Percentiles rank a stretch among this genome's conserved stretches.
phyloP scores from a whole-genome alignment of 1,140 invertebrate genomes.

The Subanguina moxae region DNA sequence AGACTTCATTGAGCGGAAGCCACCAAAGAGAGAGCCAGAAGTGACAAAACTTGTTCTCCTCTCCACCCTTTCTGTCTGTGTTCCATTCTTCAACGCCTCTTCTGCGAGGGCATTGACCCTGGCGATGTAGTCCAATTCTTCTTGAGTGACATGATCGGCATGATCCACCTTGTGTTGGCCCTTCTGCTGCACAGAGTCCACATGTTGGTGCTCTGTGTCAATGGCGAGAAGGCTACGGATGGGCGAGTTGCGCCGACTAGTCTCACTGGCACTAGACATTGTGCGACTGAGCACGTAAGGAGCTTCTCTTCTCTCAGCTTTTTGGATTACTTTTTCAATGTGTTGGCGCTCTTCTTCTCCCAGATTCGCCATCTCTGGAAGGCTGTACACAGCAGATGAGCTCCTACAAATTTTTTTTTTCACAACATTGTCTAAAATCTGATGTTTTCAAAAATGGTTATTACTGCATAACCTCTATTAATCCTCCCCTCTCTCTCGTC shows the following conservation, averaged over 20 bases:
- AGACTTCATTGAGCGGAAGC: background rate
- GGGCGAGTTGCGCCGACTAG: background rate
- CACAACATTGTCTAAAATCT: too few relatives aligned
- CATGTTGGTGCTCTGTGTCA: slow-evolving; percentile 5
- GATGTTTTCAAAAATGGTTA: background rate
- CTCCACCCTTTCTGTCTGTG: background rate
- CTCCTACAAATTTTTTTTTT: too few relatives aligned
- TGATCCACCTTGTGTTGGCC: background rate
- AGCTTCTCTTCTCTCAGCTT: slow-evolving; percentile 21
- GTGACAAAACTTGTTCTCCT: background rate
- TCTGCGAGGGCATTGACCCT: background rate
- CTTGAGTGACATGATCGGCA: slow-evolving; percentile 1
- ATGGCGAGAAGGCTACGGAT: background rate
- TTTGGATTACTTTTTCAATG: slow-evolving; percentile 32
- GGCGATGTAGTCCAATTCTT: slow-evolving; percentile 2
- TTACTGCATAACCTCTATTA: too few relatives aligned
- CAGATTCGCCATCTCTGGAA: slow-evolving; percentile 23
- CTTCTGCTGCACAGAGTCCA: too few relatives aligned
- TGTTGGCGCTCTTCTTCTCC: slow-evolving; percentile 26
- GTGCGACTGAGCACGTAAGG: slow-evolving; percentile 23
- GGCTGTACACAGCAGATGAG: slow-evolving; percentile 23
- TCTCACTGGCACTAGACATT: background rate
- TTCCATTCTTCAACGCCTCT: background rate
- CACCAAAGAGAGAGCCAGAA: background rate
- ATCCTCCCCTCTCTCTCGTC: background rate